Base-by-base conservation (phyloP, 1,140 invertebrate genomes). In the Lutraria rhynchaena region DNA sequence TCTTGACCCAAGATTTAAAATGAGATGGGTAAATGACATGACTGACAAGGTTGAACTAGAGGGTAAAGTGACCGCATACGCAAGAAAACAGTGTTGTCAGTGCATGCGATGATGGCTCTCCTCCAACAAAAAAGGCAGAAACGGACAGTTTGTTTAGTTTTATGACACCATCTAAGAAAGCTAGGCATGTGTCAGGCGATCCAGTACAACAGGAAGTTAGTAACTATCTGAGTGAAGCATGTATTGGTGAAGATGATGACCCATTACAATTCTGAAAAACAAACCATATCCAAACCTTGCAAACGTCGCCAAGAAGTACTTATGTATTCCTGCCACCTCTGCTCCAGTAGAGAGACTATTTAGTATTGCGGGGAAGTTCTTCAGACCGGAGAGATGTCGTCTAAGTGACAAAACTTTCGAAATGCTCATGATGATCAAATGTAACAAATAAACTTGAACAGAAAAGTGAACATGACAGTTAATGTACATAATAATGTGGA, bases 1-100 rank as follows among this genome's bases (percentile, higher is more conserved):
- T 22, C 51, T 83, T 17, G 82, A 83, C 31, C 65, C 82, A 55
- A 63, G 74, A 22, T 78, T 73, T 55, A 65, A 83, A 74, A 55
- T 55, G 11, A 27, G 41, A 44, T 71, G 69, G 37, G 5, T 5
- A 5, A 41, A 5, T 41, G 37, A 41, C 37, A 41, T 15, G 37
- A 5, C 5, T 41, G 5, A 15, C 37, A 15, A 41, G 5, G 37
- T 7, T 7, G 37, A 5, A 41, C 5, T 41, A 7, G 37, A 41
- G 37, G 15, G 5, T 41, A 41, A 41, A 15, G 37, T 41, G 37
- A n/a, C n/a, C n/a, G n/a, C n/a, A n/a, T n/a, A n/a, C n/a, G n/a
- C n/a, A n/a, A n/a, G n/a, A n/a, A n/a, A n/a, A n/a, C 37, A 41
- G 5, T 41, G 37, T 15, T 41, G 5, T 5, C 37, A 41, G 5